Evolutionary conservation across 2,113 vertebrate genomes (phyloP), one percentile per base, ranked within the genome.

Genomic region (Heterochromis multidens): DNA sequence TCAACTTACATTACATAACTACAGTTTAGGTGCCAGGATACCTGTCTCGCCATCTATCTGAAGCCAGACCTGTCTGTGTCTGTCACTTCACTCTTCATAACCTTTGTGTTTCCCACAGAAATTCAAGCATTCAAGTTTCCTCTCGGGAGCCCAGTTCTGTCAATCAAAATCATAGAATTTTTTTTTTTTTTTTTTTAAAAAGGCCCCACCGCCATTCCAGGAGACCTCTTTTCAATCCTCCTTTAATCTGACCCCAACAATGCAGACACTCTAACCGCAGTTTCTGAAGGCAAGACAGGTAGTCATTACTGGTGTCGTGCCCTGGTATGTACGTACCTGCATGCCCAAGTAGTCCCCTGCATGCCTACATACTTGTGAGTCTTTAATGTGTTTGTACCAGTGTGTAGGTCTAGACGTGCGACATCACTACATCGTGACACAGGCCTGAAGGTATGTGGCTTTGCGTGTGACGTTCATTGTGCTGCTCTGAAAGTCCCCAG

Each of bases 401-500:
- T 70, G 82, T 79, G 80, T 85, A 19, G 59, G 87, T 87, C 76
- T 85, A 90, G 92, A 90, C 87, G 19, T 59, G 49, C 84, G 6
- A 82, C 89, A 82, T 87, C 74, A 31, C 46, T 59, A 40, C 81
- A 49, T 76, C 6, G 76, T 91, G 94, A 93, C 93, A 92, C 91
- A 90, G 91, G 74, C 87, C 80, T 79, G 62, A 77, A 93, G 91
- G 94, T 94, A 95, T 95, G 94, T 72, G 87, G 87, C 84, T 89
- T 91, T 60, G 87, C 89, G 56, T 94, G 92, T 87, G 83, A 85
- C 46, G 82, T 88, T 90, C 90, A 91, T 94, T 95, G 94, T 95
- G 88, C 87, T 77, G 31, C 85, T 85, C 89, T 90, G 60, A 89
- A 91, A 92, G 90, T 93, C 91, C 89, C 82, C 84, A 76, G 84